Conservation (phyloP, 1,140 invertebrate species). For the Luehdorfia chinensis region DNA sequence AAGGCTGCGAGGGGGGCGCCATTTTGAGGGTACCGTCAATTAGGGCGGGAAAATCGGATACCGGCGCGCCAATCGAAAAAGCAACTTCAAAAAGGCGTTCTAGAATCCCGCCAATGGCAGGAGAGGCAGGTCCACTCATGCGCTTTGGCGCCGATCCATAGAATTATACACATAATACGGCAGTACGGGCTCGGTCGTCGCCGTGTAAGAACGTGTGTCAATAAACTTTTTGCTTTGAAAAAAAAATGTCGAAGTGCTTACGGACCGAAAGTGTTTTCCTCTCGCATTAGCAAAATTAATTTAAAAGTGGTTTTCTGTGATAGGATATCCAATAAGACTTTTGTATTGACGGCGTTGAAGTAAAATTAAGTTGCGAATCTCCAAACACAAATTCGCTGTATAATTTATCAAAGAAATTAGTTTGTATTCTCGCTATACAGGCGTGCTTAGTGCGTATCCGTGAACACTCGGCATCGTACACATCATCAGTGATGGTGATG, state of each 20-base stretch:
- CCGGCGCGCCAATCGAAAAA: conserved; percentile 40
- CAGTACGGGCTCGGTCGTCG: conserved; percentile 69
- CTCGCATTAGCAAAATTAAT: not conserved
- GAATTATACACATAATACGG: conserved; percentile 70
- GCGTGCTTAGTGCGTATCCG: too few relatives aligned
- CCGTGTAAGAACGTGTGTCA: conserved; percentile 48
- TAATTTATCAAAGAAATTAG: too few relatives aligned
- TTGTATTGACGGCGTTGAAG: too few relatives aligned
- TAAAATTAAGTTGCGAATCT: too few relatives aligned
- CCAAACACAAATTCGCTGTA: too few relatives aligned
- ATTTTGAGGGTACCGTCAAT: conserved; percentile 65
- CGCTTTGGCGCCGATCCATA: conserved; percentile 72
- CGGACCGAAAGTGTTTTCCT: conserved; percentile 43
- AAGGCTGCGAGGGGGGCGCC: conserved; percentile 70
- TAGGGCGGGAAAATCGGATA: conserved; percentile 64
- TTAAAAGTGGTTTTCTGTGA: conserved; percentile 28
- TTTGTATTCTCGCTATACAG: too few relatives aligned
- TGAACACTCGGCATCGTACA: conserved; percentile 4
- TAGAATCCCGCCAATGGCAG: conserved; percentile 45
- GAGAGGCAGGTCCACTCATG: conserved; percentile 51
- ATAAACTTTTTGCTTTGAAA: conserved; percentile 44
- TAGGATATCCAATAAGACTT: conserved; percentile 19
- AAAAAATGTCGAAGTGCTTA: conserved; percentile 67
- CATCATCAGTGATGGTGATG: conserved; percentile 64
- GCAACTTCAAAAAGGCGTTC: conserved; percentile 58